These are phyloP conservation scores for Scaptodrosophila latifasciaeformis DNA, from an alignment of 2,888 invertebrate species.

Conservation along the genomic window DNA sequence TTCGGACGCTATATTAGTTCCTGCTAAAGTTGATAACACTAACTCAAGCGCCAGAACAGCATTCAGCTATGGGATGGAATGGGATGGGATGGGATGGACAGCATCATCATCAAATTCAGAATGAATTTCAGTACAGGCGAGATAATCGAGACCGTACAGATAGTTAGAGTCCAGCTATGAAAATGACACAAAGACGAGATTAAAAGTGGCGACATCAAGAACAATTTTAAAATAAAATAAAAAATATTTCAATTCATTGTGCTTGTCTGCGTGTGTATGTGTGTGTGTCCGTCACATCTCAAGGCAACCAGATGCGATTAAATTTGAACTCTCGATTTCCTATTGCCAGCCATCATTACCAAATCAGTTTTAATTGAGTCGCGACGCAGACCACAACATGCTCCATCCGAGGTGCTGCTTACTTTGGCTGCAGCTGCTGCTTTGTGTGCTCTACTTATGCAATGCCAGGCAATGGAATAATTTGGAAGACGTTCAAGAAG, in stretches of 20 bases:
- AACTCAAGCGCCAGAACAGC: too few relatives aligned
- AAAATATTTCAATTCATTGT: slow-evolving; percentile 11
- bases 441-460: slow-evolving; percentile 26
- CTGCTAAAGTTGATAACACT: too few relatives aligned
- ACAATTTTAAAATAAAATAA: slow-evolving; percentile 23
- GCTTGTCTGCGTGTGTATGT: background rate
- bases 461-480: slow-evolving; percentile 16
- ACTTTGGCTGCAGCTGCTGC: slow-evolving; percentile 21
- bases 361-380: slow-evolving; percentile 47
- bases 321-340: slow-evolving; percentile 50
- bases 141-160: too few relatives aligned
- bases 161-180: too few relatives aligned
- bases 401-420: slow-evolving; percentile 1
- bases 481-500: slow-evolving; percentile 14
- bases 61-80: too few relatives aligned
- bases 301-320: slow-evolving; percentile 37
- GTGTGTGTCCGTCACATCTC: slow-evolving; percentile 11
- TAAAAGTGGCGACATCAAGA: slow-evolving; percentile 33
- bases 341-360: slow-evolving; percentile 16
- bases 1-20: too few relatives aligned
- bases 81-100: too few relatives aligned
- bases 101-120: too few relatives aligned
- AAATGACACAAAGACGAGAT: too few relatives aligned
- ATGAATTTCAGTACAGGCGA: too few relatives aligned
- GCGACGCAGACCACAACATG: slow-evolving; percentile 44